These are phyloP conservation scores for Brenthis hecate DNA, from an alignment of 2,888 invertebrate species.

Conservation along the genomic window DNA sequence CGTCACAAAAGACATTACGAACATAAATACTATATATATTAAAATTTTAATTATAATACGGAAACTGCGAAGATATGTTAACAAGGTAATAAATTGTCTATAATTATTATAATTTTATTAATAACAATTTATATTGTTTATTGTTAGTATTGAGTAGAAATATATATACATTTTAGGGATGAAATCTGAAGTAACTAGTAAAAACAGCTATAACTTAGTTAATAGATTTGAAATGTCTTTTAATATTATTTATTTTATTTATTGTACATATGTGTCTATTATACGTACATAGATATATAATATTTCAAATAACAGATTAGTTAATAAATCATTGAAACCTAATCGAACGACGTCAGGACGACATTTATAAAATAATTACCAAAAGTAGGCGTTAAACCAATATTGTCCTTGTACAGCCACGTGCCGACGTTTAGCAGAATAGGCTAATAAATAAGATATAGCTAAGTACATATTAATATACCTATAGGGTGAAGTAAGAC, in stretches of 20 bases:
- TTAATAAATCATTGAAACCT: slow-evolving; percentile 14
- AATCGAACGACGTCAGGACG: slow-evolving; percentile 12
- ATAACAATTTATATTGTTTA: too few relatives aligned
- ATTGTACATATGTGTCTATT: neutral
- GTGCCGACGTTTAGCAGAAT: slow-evolving; percentile 30
- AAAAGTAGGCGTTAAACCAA: slow-evolving; percentile 32
- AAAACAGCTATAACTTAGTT: too few relatives aligned
- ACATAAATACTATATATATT: slow-evolving; percentile 68
- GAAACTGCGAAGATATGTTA: slow-evolving; percentile 40
- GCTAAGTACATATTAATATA: slow-evolving; percentile 23
- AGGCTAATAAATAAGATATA: slow-evolving; percentile 36
- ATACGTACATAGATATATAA: neutral
- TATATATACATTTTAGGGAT: too few relatives aligned
- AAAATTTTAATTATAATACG: slow-evolving; percentile 63
- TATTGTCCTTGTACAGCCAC: slow-evolving; percentile 31
- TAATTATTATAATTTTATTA: too few relatives aligned
- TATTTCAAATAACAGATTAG: slow-evolving; percentile 1
- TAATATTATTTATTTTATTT: too few relatives aligned
- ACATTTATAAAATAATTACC: slow-evolving; percentile 12
- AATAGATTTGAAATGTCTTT: too few relatives aligned
- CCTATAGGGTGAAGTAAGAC: slow-evolving; percentile 53
- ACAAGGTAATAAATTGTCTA: too few relatives aligned
- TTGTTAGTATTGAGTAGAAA: too few relatives aligned
- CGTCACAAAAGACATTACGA: slow-evolving; percentile 76
- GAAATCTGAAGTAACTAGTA: too few relatives aligned